Conservation (phyloP, 2,888 invertebrate species). For the Drosophila merina region DNA sequence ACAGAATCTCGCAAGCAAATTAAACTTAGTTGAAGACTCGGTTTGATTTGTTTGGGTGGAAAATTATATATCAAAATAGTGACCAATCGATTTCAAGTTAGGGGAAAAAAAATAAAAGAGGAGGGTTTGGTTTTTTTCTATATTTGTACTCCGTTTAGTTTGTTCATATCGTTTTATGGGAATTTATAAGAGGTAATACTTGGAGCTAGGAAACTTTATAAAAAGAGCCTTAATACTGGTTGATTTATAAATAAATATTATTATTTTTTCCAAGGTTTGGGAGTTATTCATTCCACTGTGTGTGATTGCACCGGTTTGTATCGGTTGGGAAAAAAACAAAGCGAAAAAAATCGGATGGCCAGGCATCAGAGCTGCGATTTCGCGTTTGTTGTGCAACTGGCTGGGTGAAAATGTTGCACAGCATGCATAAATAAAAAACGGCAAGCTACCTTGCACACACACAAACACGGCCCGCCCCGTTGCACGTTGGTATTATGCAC, state of each 20-base stretch:
- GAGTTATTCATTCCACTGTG: slow-evolving; percentile 16
- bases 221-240: neutral
- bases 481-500: slow-evolving; percentile 62
- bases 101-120: neutral
- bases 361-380: slow-evolving; percentile 63
- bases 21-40: neutral
- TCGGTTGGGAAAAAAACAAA: slow-evolving; percentile 10
- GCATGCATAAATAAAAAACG: slow-evolving; percentile 78
- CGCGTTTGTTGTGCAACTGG: slow-evolving; percentile 72
- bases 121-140: too few species aligned
- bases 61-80: neutral
- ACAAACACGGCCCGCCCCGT: slow-evolving; percentile 8
- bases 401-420: slow-evolving; percentile 73
- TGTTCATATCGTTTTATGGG: too few species aligned
- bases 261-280: neutral
- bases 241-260: neutral
- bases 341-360: slow-evolving; percentile 52
- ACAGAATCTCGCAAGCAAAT: neutral
- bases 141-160: too few species aligned
- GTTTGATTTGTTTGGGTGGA: neutral
- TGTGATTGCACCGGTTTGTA: slow-evolving; percentile 20
- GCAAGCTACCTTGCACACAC: slow-evolving; percentile 42
- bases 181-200: too few species aligned
- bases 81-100: neutral
- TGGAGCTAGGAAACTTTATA: neutral